phyloP scores from a whole-genome alignment of 2,797 vertebrate genomes.

The Anguilla megastoma region DNA sequence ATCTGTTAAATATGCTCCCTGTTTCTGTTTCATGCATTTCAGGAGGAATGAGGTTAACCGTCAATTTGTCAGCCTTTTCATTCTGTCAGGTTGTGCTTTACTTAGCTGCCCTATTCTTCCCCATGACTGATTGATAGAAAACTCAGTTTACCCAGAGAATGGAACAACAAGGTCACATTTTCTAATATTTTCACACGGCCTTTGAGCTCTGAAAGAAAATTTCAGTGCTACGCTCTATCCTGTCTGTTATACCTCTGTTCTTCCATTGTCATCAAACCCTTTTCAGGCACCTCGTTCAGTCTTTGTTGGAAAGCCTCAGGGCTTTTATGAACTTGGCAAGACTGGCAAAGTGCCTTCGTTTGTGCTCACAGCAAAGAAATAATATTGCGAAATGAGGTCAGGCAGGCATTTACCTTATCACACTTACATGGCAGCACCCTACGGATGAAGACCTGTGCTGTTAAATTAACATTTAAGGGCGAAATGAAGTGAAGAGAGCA shows the following conservation, averaged over 20 bases:
- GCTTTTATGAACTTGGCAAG: not conserved
- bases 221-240: conserved; percentile 11
- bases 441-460: not conserved
- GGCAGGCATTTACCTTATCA: conserved; percentile 17
- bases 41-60: conserved; percentile 14
- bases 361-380: conserved; percentile 5
- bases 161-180: conserved; percentile 35
- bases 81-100: not conserved
- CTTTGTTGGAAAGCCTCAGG: not conserved
- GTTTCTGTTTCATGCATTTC: not conserved
- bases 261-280: conserved; percentile 20
- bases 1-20: conserved; percentile 42
- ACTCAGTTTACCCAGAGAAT: conserved; percentile 34
- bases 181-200: conserved; percentile 21
- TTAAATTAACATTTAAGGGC: not conserved
- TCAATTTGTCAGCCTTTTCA: conserved; percentile 19
- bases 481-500: not conserved
- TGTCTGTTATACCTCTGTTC: not conserved
- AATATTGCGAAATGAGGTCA: conserved; percentile 27
- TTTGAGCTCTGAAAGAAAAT: conserved; percentile 31
- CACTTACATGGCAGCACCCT: not conserved
- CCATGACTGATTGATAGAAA: conserved; percentile 36
- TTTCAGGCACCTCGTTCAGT: conserved; percentile 3
- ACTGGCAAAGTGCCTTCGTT: not conserved
- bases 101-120: conserved; percentile 11